Evolutionary conservation across 2,113 vertebrate species (phyloP), one percentile per base, ranked within the genome.

Genomic region (Poecilia latipinna): DNA sequence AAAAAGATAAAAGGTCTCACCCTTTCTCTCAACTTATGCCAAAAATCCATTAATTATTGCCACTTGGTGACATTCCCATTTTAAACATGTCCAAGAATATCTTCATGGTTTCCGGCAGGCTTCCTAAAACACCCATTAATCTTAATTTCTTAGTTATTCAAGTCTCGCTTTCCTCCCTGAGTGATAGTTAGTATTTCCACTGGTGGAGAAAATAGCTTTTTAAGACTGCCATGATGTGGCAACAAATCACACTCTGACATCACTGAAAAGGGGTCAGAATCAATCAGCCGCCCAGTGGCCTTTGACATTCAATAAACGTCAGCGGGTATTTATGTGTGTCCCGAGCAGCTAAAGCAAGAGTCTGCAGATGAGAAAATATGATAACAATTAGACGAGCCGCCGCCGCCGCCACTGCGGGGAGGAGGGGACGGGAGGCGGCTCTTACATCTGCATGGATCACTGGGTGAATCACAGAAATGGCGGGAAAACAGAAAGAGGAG

Each of bases 241-340:
- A 91, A 93, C 92, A 90, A 94, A 94, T 94, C 93, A 93, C 89
- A 80, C 72, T 82, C 42, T 86, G 90, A 90, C 90, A 88, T 88
- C 82, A 79, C 79, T 29, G 81, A 35, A 82, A 89, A 83, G 68
- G 82, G 92, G 92, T 93, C 90, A 87, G 28, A 93, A 91, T 94
- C 93, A 93, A 93, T 93, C 91, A 90, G 90, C 60, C 65, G 63
- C 77, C 82, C 83, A 60, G 70, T 83, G 91, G 90, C 90, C 91
- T 93, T 88, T 94, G 93, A 93, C 93, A 94, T 94, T 91, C 91
- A 91, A 92, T 93, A 94, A 93, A 89, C 91, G 77, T 87, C 86
- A 76, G 75, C 1, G 77, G 69, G 88, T 91, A 91, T 92, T 92
- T 90, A 89, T 90, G 84, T 72, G 87, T 80, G 17, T 75, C 79